Evolutionary conservation across 2,113 vertebrate species (phyloP), one percentile per base, ranked within the genome.

Genomic region (Grammomys dolichurus): DNA sequence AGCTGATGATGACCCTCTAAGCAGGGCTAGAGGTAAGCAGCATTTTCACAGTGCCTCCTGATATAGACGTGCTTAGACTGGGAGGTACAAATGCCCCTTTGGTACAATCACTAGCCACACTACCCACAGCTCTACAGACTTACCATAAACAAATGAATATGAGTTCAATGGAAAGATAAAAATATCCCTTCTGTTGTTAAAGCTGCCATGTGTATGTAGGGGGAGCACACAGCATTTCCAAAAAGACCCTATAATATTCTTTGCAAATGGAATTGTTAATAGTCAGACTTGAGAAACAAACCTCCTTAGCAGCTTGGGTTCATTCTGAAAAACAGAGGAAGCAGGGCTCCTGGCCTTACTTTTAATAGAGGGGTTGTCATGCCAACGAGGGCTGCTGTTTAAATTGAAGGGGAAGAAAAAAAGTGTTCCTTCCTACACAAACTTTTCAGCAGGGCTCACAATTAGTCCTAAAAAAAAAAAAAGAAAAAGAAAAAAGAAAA

Each of bases 301-400:
- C 85, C 95, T 89, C 67, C 94, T 91, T 31, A 54, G 95, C 93
- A 92, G 95, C 78, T 95, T 91, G 90, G 92, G 92, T 94, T 97
- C 97, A 96, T 97, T 95, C 97, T 97, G 17, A 95, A 96, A 97
- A 96, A 80, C 94, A 95, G 94, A 95, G 90, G 90, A 95, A 96
- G 93, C 76, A 0, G 48, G 0, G 81, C 92, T 84, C 65, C 67
- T 54, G 58, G 94, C 94, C 96, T 95, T 43, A 72, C 97, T 96
- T 97, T 97, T 97, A 97, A 97, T 97, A 97, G 97, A 36, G 0
- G 8, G 89, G 97, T 96, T 97, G 97, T 87, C 97, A 97, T 97
- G 97, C 95, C 97, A 97, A 97, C 97, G 36, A 94, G 95, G 11
- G 89, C 94, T 90, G 36, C 92, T 97, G 92, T 92, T 95, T 89